Evolutionary conservation across 2,888 invertebrate species (phyloP), one percentile per base, ranked within the genome.

Genomic region (Hybos culiciformis): DNA sequence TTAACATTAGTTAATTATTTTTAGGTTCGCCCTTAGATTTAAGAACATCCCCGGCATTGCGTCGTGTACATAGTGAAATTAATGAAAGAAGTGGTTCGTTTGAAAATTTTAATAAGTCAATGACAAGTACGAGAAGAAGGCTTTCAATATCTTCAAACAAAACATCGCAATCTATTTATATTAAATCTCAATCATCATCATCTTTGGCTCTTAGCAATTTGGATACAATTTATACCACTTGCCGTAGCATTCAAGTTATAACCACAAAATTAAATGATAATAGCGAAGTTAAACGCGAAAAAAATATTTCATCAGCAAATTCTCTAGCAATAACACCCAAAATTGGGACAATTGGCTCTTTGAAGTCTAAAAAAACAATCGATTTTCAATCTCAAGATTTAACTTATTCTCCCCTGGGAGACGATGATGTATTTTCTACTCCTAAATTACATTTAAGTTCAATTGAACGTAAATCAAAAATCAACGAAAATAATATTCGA

Each of bases 231-330:
- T 64, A 58, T 43, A 57, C 61, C 51, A 55, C 62, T 5, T 63
- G 66, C 29, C 56, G 56, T 23, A 63, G 61, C 39, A 56, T 65
- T 15, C 58, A 62, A 48, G 61, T 64, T 19, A 56, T 63, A 14
- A 54, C 58, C 1, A 53, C 56, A 6, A 55, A 59, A 39, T 39
- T 59, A 7, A 55, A 51, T 23, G 45, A 51, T 15, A 39, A 50
- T 0, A 52, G n/a, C n/a, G n/a, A n/a, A n/a, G 29, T n/a, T n/a
- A 29, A 29, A 12, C n/a, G n/a, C 2, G 6, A n/a, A 5, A 29
- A 29, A 3, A 29, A 29, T n/a, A 12, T 12, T n/a, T 29, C 29
- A 29, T 5, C 29, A 29, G 4, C 5, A 12, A 29, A 29, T 29
- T 29, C 29, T 17, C 21, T 37, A 7, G 24, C 12, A 5, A 17